Conservation (phyloP, 2,888 invertebrate species). For the Erynnis tages region DNA sequence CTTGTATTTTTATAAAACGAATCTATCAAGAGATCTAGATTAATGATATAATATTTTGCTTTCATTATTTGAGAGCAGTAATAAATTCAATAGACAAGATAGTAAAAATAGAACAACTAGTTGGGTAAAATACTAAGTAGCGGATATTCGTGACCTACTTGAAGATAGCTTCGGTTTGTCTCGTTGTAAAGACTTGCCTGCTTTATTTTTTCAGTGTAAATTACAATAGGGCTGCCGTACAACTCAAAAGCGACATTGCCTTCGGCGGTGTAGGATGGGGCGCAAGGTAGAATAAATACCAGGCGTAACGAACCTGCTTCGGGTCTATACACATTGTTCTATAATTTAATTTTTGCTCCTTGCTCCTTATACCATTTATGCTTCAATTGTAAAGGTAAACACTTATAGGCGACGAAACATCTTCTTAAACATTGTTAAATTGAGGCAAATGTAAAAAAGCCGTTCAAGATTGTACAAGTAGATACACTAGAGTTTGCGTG, state of each 20-base stretch:
- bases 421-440: too few species aligned
- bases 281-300: constrained; percentile 8
- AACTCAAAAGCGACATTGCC: constrained; percentile 9
- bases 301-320: constrained; percentile 5
- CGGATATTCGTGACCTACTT: background rate
- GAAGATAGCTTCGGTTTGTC: background rate
- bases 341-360: background rate
- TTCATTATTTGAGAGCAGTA: too few species aligned
- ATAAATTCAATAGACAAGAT: too few species aligned
- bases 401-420: too few species aligned
- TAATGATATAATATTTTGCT: too few species aligned
- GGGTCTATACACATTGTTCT: constrained; percentile 1
- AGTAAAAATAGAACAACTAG: too few species aligned
- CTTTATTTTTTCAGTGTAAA: constrained; percentile 10
- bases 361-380: background rate
- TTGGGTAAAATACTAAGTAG: background rate
- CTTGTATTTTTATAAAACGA: too few species aligned
- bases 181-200: constrained; percentile 1
- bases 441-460: too few species aligned
- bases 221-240: constrained; percentile 4
- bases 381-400: too few species aligned
- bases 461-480: too few species aligned
- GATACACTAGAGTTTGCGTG: too few species aligned
- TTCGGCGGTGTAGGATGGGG: constrained; percentile 5
- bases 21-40: too few species aligned